Evolutionary conservation across 1,140 invertebrate genomes (phyloP).

Genomic region (Leucophenga varia): DNA sequence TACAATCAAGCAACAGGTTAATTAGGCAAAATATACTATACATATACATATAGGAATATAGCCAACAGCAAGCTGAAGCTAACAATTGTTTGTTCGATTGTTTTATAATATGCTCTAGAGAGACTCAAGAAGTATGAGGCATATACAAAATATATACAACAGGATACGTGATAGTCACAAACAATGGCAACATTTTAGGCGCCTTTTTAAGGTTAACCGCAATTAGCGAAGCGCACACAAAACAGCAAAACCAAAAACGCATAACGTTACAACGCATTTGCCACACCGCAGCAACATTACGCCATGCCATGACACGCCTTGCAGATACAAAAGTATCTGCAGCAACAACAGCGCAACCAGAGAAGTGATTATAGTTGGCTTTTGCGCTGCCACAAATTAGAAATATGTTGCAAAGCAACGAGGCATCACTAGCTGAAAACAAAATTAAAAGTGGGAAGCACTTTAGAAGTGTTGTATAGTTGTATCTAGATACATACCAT

Average conservation of each 20-base stretch:
- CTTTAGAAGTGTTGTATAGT: no score
- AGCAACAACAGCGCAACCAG: not conserved
- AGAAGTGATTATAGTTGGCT: not conserved
- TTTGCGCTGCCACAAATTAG: not conserved
- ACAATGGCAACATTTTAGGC: not conserved
- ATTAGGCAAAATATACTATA: conserved; percentile 6
- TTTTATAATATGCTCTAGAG: conserved; percentile 4
- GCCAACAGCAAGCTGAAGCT: not conserved
- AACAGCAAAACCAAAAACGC: conserved; percentile 21
- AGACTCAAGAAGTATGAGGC: conserved; percentile 6
- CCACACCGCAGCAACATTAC: no score
- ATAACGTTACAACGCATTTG: no score
- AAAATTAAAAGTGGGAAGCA: no score
- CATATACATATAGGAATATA: not conserved
- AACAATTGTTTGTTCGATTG: conserved; percentile 3
- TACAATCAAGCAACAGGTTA: no score
- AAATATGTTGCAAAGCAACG: conserved; percentile 22
- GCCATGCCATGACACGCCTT: conserved; percentile 16
- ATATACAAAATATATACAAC: conserved; percentile 14
- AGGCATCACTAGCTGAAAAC: no score
- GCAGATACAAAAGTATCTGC: conserved; percentile 5
- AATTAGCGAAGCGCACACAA: conserved; percentile 19
- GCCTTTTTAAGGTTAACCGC: conserved; percentile 15
- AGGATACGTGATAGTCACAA: not conserved
- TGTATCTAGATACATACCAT: no score